Base-by-base conservation (phyloP, 2,888 invertebrate species). In the Proisotoma minuta region DNA sequence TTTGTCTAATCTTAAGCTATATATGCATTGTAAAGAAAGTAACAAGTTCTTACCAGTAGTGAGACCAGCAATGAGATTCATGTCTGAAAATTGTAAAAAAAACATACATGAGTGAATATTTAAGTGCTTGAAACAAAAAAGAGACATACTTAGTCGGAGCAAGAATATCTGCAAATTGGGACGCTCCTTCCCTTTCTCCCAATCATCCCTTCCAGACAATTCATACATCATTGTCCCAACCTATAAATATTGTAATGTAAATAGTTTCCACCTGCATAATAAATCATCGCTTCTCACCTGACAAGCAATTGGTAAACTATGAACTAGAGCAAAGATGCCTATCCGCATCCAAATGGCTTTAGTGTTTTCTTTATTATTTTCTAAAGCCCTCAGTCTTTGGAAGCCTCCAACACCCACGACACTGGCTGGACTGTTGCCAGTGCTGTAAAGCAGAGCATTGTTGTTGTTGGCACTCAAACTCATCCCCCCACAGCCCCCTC, bases 301-400 rank as follows among this genome's bases (percentile, higher is more conserved):
- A 57, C 67, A 70, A 18, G 63, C 69, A 34, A 68, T 61, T 10
- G 69, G 69, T 24, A 72, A 52, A 28, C 63, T 63, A 56, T 68
- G 72, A 60, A 72, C 65, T 43, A 70, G 56, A 59, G 66, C 64
- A 64, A 72, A 69, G 62, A 70, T 66, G 61, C 68, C 69, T 20
- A 72, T 65, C 39, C 70, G 63, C 66, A 66, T 72, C 72, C 72
- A 70, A 47, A 71, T 65, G n/a, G 68, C 67, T 57, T 68, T 68
- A 26, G 68, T 65, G 40, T 66, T 68, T 34, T 34, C 34, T n/a
- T n/a, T n/a, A n/a, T n/a, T n/a, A 23, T 49, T 49, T 53, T 70
- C 70, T 49, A 63, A 63, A 51, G 66, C 62, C 59, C 63, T 63
- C 60, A 68, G 65, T 63, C 65, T 65, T 59, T 65, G 65, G 20